Conservation (phyloP, 2,888 invertebrate species). For the Drosophila tripunctata region DNA sequence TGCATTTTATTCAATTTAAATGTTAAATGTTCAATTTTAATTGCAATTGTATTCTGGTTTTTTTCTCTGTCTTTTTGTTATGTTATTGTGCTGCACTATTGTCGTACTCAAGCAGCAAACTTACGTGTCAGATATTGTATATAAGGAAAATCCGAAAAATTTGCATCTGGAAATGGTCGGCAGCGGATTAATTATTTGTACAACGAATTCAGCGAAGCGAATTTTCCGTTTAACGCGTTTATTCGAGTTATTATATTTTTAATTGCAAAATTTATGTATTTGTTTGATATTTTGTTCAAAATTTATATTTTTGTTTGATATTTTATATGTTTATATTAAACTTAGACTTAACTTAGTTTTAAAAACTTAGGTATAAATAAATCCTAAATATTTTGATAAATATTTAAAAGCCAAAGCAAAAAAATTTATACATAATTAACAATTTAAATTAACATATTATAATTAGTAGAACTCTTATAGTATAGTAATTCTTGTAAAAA, state of each 20-base stretch:
- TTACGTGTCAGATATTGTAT: conserved; percentile 88
- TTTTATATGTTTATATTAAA: background rate
- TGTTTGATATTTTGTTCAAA: background rate
- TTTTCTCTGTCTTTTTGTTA: background rate
- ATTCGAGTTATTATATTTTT: background rate
- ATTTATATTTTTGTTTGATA: background rate
- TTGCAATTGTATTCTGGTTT: background rate
- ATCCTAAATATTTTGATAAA: background rate
- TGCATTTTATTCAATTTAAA: conserved; percentile 64
- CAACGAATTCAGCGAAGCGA: conserved; percentile 29
- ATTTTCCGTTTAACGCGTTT: conserved; percentile 30
- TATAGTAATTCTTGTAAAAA: too few relatives aligned
- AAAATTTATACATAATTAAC: too few relatives aligned
- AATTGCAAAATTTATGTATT: background rate
- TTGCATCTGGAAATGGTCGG: conserved; percentile 85
- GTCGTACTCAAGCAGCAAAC: conserved; percentile 72
- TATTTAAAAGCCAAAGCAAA: too few relatives aligned
- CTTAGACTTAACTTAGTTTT: background rate
- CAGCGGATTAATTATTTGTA: conserved; percentile 55
- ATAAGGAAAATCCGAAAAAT: conserved; percentile 88
- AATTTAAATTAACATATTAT: too few relatives aligned
- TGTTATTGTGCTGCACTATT: background rate
- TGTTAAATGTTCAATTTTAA: conserved; percentile 32
- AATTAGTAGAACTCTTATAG: too few relatives aligned
- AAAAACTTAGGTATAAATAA: background rate